Evolutionary conservation across 2,888 invertebrate species (phyloP).

Genomic region (Augiades crinisus): DNA sequence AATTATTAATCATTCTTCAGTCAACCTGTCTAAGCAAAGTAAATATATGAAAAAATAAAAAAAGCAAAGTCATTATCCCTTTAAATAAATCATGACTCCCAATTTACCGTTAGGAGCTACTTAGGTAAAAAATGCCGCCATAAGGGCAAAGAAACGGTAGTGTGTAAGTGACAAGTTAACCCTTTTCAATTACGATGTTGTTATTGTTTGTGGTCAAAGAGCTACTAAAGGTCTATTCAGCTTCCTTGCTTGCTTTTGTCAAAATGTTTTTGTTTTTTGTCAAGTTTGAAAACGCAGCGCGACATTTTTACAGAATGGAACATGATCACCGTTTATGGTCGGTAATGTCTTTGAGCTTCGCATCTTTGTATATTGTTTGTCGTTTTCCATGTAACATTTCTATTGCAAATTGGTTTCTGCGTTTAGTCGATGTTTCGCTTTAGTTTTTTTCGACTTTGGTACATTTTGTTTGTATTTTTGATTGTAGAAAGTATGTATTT

Average conservation of each 20-base stretch:
- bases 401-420: background rate
- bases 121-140: slow-evolving; percentile 18
- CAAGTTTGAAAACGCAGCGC: slow-evolving; percentile 54
- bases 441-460: too few relatives aligned
- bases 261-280: slow-evolving; percentile 48
- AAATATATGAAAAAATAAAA: too few relatives aligned
- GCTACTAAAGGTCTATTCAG: slow-evolving; percentile 46
- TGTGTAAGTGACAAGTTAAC: slow-evolving; percentile 29
- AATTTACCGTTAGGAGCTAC: background rate
- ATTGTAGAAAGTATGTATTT: too few relatives aligned
- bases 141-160: slow-evolving; percentile 31
- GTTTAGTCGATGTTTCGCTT: too few relatives aligned
- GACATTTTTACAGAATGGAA: slow-evolving; percentile 36
- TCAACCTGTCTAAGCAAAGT: too few relatives aligned
- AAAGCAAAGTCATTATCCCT: slow-evolving; percentile 14
- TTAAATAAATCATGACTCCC: background rate
- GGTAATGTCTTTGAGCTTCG: background rate
- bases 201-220: slow-evolving; percentile 28
- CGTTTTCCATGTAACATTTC: background rate
- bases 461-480: too few relatives aligned
- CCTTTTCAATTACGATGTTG: slow-evolving; percentile 28
- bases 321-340: slow-evolving; percentile 15
- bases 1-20: too few relatives aligned
- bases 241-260: slow-evolving; percentile 43
- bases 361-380: background rate